Base-by-base conservation (phyloP, 2,113 vertebrate species). In the Lamprotornis superbus region DNA sequence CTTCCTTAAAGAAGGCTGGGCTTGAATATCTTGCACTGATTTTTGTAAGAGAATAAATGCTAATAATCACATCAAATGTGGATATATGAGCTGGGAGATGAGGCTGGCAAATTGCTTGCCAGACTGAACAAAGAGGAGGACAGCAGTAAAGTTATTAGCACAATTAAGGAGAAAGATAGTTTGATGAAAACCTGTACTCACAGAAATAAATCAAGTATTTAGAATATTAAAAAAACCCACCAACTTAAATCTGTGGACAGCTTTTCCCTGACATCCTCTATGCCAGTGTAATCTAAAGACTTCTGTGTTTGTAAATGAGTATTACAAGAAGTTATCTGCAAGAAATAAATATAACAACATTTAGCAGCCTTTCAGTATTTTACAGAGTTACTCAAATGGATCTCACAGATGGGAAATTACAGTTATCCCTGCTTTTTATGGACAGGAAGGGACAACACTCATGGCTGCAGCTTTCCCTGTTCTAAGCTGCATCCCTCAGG, bases 61-160 rank as follows among this genome's bases (percentile, higher is more conserved):
- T 94, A 87, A 94, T 96, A 94, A 95, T 94, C 80, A 89, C 90
- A 93, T 95, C 94, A 89, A 81, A 90, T 68, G 65, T 81, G 76
- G 76, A 89, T 96, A 44, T 83, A 94, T 42, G 92, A 94, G 69
- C 78, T 64, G 79, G 90, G 88, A 94, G 94, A 90, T 50, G 86
- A 92, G 31, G 65, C 80, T 94, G 93, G 93, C 80, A 96, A 96
- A 96, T 92, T 95, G 92, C 90, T 95, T 94, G 83, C 86, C 73
- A 87, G 76, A 37, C 73, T 83, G 92, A 95, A 89, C 76, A 93
- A 95, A 95, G 93, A 95, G 39, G 64, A 87, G 80, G 76, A 95
- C 81, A 79, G 65, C 65, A 92, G 74, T 84, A 59, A 95, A 97
- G 83, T 95, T 89, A 97, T 97, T 95, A 96, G 93, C 85, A 94